Evolutionary conservation across 2,888 invertebrate species (phyloP).

Genomic region (Meandrusa payeni): DNA sequence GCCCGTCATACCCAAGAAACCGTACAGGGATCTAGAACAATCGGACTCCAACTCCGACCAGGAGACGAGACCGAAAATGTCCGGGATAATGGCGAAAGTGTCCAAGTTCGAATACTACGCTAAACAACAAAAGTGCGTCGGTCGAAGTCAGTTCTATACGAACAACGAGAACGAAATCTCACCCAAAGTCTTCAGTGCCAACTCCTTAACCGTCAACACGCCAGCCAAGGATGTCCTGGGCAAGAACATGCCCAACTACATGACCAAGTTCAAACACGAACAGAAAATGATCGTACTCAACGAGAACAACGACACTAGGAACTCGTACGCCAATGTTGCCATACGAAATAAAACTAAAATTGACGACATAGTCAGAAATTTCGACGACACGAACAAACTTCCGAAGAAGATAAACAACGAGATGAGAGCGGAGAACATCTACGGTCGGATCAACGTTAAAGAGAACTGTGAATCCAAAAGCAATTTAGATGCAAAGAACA

Average conservation of each 20-base stretch:
- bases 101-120: slow-evolving; percentile 91
- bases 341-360: slow-evolving; percentile 68
- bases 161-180: slow-evolving; percentile 72
- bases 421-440: slow-evolving; percentile 41
- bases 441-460: slow-evolving; percentile 57
- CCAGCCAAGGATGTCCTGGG: slow-evolving; percentile 91
- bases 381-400: slow-evolving; percentile 64
- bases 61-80: slow-evolving; percentile 62
- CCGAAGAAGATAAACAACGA: slow-evolving; percentile 70
- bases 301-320: slow-evolving; percentile 68
- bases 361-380: slow-evolving; percentile 73
- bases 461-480: slow-evolving; percentile 13
- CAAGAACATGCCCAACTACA: slow-evolving; percentile 81
- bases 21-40: slow-evolving; percentile 72
- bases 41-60: slow-evolving; percentile 75
- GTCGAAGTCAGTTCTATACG: slow-evolving; percentile 68
- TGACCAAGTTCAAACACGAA: slow-evolving; percentile 80
- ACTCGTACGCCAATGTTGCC: slow-evolving; percentile 65
- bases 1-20: slow-evolving; percentile 83
- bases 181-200: slow-evolving; percentile 91
- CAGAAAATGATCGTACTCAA: slow-evolving; percentile 56
- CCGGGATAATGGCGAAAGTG: slow-evolving; percentile 86
- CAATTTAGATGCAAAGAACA: slow-evolving; percentile 13
- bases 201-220: slow-evolving; percentile 88
- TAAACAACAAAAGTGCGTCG: slow-evolving; percentile 80